A percentile compares a stretch with the other conserved stretches of the same genome.
These are phyloP conservation scores for Percopsis transmontana DNA, from an alignment of 2,113 vertebrate species.

Conservation along the genomic window DNA sequence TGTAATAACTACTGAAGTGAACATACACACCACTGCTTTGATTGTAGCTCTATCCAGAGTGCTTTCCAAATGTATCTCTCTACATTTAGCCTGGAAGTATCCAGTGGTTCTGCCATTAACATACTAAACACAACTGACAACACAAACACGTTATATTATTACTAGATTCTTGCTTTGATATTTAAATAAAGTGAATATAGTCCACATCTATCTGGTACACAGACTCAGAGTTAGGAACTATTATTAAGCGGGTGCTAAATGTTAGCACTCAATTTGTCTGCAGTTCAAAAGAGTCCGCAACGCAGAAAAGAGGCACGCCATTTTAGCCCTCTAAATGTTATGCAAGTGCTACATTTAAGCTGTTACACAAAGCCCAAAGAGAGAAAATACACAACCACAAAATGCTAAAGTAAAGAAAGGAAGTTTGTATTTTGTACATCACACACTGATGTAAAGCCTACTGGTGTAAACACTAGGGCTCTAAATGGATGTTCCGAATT, in stretches of 20 bases:
- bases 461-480: too few species aligned
- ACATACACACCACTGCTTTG: conserved; percentile 31
- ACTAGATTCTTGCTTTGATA: conserved; percentile 21
- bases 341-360: conserved; percentile 42
- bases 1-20: conserved; percentile 17
- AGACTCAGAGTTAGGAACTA: background rate
- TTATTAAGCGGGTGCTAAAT: conserved; percentile 4
- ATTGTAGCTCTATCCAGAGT: conserved; percentile 25
- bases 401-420: background rate
- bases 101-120: conserved; percentile 60
- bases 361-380: conserved; percentile 3
- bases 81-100: conserved; percentile 47
- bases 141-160: conserved; percentile 17
- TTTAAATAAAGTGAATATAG: conserved; percentile 13
- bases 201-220: background rate
- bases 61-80: conserved; percentile 45
- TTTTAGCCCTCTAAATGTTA: background rate
- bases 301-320: background rate
- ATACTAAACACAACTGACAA: conserved; percentile 15
- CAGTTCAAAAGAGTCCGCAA: conserved; percentile 3
- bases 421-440: too few species aligned
- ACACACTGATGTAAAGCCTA: too few species aligned
- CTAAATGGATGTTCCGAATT: too few species aligned
- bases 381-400: background rate
- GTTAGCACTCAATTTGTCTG: background rate